Conservation (phyloP, 2,797 vertebrate genomes). For the Fundulus diaphanus region DNA sequence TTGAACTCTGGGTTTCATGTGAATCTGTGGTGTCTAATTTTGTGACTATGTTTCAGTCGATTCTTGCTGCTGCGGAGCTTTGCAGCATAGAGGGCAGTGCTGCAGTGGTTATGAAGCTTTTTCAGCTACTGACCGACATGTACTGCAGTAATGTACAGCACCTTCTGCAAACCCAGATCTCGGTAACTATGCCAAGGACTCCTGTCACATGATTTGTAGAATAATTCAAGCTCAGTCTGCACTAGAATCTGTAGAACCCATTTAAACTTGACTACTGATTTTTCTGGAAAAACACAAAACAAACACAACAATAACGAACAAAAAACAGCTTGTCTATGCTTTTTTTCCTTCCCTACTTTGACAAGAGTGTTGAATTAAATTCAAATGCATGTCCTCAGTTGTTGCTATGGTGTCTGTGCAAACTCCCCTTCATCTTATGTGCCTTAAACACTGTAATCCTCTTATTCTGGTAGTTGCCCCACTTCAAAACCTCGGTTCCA, state of each 20-base stretch:
- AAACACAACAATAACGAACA: conserved; percentile 37
- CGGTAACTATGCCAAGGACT: conserved; percentile 15
- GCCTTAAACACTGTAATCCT: conserved; percentile 46
- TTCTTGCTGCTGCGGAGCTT: conserved; percentile 64
- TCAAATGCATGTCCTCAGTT: conserved; percentile 28
- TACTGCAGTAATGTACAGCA: conserved; percentile 17
- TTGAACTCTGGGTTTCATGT: conserved; percentile 29
- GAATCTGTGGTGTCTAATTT: conserved; percentile 36
- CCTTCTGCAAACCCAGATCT: conserved; percentile 12
- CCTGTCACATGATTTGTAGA: conserved; percentile 11
- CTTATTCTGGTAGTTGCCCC: conserved; percentile 36
- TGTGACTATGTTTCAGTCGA: conserved; percentile 62
- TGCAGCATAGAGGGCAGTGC: conserved; percentile 57
- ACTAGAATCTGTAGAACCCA: conserved; percentile 42
- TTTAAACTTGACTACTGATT: conserved; percentile 42
- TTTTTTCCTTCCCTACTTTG: conserved; percentile 59
- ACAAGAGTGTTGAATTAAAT: conserved; percentile 39
- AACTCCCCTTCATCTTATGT: conserved; percentile 49
- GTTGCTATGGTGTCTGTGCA: conserved; percentile 37
- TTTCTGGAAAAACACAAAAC: conserved; percentile 39
- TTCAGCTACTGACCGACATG: conserved; percentile 37
- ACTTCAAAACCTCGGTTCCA: conserved; percentile 20
- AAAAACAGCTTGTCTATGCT: too few relatives aligned
- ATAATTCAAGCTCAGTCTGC: conserved; percentile 45
- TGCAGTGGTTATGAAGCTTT: conserved; percentile 50